These are phyloP conservation scores for Cotesia glomerata DNA, from an alignment of 1,140 invertebrate genomes.

Conservation along the genomic window DNA sequence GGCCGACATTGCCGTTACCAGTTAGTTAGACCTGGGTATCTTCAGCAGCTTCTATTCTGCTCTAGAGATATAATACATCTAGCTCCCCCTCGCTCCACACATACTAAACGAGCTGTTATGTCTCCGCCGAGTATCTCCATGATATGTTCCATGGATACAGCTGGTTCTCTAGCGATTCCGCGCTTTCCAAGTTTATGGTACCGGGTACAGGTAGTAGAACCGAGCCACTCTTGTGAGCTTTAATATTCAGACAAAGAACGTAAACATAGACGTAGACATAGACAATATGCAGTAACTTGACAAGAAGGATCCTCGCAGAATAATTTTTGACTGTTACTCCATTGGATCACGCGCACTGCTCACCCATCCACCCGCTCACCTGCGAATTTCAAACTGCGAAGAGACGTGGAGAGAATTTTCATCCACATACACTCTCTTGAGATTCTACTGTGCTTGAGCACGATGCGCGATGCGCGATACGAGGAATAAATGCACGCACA, in stretches of 20 bases:
- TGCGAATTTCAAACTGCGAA: no score
- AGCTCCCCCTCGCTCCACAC: background rate
- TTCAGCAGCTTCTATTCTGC: background rate
- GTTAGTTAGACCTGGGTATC: background rate
- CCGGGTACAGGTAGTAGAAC: conserved; percentile 28
- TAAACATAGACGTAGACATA: no score
- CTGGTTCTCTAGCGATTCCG: background rate
- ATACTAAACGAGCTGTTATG: background rate
- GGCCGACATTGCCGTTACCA: conserved; percentile 44
- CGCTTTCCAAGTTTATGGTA: conserved; percentile 18
- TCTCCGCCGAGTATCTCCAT: background rate
- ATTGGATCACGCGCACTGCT: conserved; percentile 20
- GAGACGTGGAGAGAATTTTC: no score
- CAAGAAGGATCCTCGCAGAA: conserved; percentile 17
- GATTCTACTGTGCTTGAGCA: no score
- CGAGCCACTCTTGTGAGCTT: conserved; percentile 55
- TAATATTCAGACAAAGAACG: conserved; percentile 56
- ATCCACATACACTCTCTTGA: no score
- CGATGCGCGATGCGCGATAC: no score
- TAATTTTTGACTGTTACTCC: conserved; percentile 47
- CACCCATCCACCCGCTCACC: background rate
- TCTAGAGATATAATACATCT: background rate
- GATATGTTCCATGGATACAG: no score
- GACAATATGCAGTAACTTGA: conserved; percentile 63
- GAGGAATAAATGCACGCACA: background rate